Evolutionary conservation across 1,140 invertebrate genomes (phyloP).

Genomic region (Gonatopus flavifemur): DNA sequence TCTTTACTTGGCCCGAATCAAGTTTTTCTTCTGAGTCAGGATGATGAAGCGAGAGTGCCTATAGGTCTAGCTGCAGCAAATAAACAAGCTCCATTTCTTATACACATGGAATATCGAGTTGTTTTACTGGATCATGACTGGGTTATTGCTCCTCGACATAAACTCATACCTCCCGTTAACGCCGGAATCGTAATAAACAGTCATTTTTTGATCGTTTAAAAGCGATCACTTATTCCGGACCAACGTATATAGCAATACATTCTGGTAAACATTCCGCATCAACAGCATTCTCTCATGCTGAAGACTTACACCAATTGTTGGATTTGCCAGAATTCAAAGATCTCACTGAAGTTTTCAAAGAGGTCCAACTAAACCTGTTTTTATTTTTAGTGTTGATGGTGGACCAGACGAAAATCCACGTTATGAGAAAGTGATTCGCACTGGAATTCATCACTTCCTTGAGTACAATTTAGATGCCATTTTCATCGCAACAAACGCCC

Average conservation of each 20-base stretch:
- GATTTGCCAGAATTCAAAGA: conserved; percentile 28
- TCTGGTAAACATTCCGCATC: too few relatives aligned
- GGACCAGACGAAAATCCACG: conserved; percentile 53
- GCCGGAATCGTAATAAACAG: conserved; percentile 40
- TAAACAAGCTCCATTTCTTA: conserved; percentile 35
- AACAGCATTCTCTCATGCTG: too few relatives aligned
- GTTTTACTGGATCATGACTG: too few relatives aligned
- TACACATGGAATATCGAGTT: too few relatives aligned
- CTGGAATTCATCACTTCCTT: too few relatives aligned
- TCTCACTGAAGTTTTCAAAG: conserved; percentile 35
- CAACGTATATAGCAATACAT: too few relatives aligned
- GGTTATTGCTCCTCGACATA: conserved; percentile 38
- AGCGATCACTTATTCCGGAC: too few relatives aligned
- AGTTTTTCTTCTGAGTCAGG: conserved; percentile 32
- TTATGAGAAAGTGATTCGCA: too few relatives aligned
- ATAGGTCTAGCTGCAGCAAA: conserved; percentile 23
- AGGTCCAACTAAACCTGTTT: conserved; percentile 41
- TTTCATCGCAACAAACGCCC: conserved; percentile 52
- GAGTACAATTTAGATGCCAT: conserved; percentile 49
- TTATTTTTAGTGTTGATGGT: conserved; percentile 43
- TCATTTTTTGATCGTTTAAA: conserved; percentile 30
- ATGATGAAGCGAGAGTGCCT: too few relatives aligned
- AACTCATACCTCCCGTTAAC: conserved; percentile 46
- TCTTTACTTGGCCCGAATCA: too few relatives aligned
- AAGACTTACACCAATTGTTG: too few relatives aligned